These are phyloP conservation scores for Tenualosa thibaudeaui DNA, from an alignment of 2,797 vertebrate species.

Conservation along the genomic window DNA sequence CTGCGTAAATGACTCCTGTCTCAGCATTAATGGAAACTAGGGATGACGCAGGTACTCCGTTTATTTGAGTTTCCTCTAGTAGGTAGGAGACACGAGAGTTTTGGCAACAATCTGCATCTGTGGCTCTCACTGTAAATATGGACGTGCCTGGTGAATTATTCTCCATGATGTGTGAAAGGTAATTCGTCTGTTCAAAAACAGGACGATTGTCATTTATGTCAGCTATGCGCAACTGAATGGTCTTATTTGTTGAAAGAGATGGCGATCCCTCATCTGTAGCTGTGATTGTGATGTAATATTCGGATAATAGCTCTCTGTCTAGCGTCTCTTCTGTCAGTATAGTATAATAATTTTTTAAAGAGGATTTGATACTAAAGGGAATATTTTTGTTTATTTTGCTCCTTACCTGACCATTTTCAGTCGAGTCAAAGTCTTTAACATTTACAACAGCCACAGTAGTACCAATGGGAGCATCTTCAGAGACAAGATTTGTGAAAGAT, in stretches of 20 bases:
- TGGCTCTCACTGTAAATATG: slow-evolving; percentile 57
- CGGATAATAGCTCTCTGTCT: slow-evolving; percentile 67
- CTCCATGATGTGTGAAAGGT: slow-evolving; percentile 57
- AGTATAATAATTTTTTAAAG: not conserved
- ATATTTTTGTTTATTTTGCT: not conserved
- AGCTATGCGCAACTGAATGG: slow-evolving; percentile 65
- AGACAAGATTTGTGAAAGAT: slow-evolving; percentile 15
- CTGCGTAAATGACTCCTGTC: not conserved
- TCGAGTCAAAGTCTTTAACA: slow-evolving; percentile 22
- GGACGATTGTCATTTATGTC: slow-evolving; percentile 79
- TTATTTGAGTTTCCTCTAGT: not conserved
- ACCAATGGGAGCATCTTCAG: slow-evolving; percentile 17
- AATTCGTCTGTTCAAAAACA: slow-evolving; percentile 57
- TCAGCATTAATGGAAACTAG: not conserved
- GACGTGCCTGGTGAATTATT: slow-evolving; percentile 62
- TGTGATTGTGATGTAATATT: slow-evolving; percentile 72
- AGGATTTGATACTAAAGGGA: not conserved
- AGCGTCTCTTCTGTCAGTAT: slow-evolving; percentile 36
- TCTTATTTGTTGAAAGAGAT: slow-evolving; percentile 58
- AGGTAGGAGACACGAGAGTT: slow-evolving; percentile 61
- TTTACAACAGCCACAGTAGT: slow-evolving; percentile 13
- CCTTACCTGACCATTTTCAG: not conserved
- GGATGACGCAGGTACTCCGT: not conserved
- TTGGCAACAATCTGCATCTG: slow-evolving; percentile 58
- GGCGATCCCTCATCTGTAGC: slow-evolving; percentile 70